These are phyloP conservation scores for Martes martes DNA, from an alignment of 2,113 vertebrate species.

Conservation along the genomic window DNA sequence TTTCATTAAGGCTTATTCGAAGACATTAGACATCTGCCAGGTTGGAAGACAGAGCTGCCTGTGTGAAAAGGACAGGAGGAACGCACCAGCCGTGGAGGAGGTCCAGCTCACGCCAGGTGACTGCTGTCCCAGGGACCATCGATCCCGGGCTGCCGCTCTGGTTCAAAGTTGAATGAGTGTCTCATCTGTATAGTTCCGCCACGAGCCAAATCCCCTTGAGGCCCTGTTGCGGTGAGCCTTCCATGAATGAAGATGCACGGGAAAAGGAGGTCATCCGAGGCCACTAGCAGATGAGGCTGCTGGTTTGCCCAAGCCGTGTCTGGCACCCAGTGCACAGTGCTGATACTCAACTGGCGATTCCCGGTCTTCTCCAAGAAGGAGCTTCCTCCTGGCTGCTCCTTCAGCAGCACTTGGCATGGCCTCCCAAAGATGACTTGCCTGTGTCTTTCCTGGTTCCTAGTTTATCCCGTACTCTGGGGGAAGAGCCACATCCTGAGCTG, in stretches of 20 bases:
- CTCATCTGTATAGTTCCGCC: background rate
- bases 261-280: background rate
- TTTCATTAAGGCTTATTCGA: constrained; percentile 41
- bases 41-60: constrained; percentile 34
- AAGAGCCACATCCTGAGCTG: background rate
- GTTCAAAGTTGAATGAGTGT: constrained; percentile 29
- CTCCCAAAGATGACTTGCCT: background rate
- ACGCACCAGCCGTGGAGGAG: background rate
- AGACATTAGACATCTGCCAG: constrained; percentile 46
- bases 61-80: background rate
- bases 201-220: background rate
- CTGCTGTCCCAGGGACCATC: background rate
- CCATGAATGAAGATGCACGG: constrained; percentile 42
- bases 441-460: background rate
- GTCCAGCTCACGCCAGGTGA: background rate
- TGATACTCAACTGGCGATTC: background rate
- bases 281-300: background rate
- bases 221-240: background rate
- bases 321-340: background rate
- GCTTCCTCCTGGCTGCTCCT: background rate
- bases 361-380: background rate
- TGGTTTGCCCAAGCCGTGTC: constrained; percentile 27
- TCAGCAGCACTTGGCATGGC: background rate
- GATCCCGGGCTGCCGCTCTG: background rate
- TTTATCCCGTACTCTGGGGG: background rate